Evolutionary conservation across 2,113 vertebrate genomes (phyloP), one percentile per base, ranked within the genome.

Genomic region (Lophotis ruficrista): DNA sequence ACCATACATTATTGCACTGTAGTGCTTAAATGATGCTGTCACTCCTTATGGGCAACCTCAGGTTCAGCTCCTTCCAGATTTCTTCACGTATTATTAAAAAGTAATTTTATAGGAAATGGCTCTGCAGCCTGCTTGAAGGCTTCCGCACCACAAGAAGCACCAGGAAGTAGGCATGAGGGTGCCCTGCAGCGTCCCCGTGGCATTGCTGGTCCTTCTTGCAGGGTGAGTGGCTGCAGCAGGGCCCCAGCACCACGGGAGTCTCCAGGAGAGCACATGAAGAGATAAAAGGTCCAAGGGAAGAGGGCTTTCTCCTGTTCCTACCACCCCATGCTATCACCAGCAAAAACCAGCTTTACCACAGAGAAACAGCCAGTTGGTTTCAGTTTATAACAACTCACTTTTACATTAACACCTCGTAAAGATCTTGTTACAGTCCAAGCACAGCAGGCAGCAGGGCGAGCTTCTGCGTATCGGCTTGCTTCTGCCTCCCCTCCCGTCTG

Each of bases 361-460:
- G 69, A 43, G 41, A 43, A 43, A 43, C 41, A 43, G 41, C 41
- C 41, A 43, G 41, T 43, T 43, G 69, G 24, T 72, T 72, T 93
- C 66, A 33, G 1, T 43, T 54, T 73, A 24, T 47, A 82, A 71
- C 22, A 51, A 45, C 24, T 66, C 30, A 6, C 56, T 82, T 76
- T 48, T n/a, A 33, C 58, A 54, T 56, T 41, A 81, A 57, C 71
- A 47, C 50, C 72, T 94, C 12, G 0, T 66, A 64, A 85, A 90
- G 62, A 18, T 76, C 71, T 83, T 4, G 8, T 75, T 92, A 33
- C 3, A 28, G 69, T 38, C 27, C 23, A 48, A 45, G 50, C 5
- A 2, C 4, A 18, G 58, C 62, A 84, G 66, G 64, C 64, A 88
- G 48, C 0, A 0, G 50, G 38, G 54, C 1, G 5, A 78, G 69